These are phyloP conservation scores for Nomada ruficornis DNA, from an alignment of 2,888 invertebrate species.

Conservation along the genomic window DNA sequence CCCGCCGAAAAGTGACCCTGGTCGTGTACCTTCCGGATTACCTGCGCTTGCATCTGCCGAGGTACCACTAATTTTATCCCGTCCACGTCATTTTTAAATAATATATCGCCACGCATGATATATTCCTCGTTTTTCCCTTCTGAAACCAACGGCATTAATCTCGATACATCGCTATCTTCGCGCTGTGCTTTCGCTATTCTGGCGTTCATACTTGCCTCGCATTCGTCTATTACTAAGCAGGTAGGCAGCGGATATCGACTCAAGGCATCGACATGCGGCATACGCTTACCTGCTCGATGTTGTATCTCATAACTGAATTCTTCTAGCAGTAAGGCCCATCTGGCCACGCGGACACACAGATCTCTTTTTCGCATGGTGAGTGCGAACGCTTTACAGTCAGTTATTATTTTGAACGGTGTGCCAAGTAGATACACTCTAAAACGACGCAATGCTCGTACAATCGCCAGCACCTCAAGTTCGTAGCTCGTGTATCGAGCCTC, in stretches of 20 bases:
- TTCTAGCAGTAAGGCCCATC: slow-evolving; percentile 58
- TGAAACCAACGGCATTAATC: not conserved
- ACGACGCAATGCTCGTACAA: slow-evolving; percentile 64
- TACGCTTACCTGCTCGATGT: slow-evolving; percentile 63
- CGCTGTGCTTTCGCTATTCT: slow-evolving; percentile 6
- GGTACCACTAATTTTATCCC: slow-evolving; percentile 11
- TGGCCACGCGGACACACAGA: slow-evolving; percentile 53
- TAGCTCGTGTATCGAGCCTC: slow-evolving; percentile 56
- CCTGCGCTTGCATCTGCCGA: slow-evolving; percentile 5
- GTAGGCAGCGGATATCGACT: slow-evolving; percentile 60
- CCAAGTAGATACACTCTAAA: slow-evolving; percentile 38
- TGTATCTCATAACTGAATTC: slow-evolving; percentile 40
- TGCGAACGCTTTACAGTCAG: slow-evolving; percentile 1
- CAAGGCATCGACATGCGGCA: slow-evolving; percentile 69
- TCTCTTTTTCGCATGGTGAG: not conserved
- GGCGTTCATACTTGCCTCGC: not conserved
- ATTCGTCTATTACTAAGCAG: not conserved
- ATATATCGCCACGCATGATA: not conserved
- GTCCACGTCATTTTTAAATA: not conserved
- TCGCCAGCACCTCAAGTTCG: slow-evolving; percentile 66
- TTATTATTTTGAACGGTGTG: slow-evolving; percentile 35
- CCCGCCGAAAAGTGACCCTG: slow-evolving; percentile 20
- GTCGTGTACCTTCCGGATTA: slow-evolving; percentile 1
- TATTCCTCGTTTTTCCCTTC: not conserved
- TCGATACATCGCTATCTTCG: not conserved